Evolutionary conservation across 1,140 invertebrate species (phyloP), one percentile per base, ranked within the genome.

Genomic region (Pemphigus obesinymphae): DNA sequence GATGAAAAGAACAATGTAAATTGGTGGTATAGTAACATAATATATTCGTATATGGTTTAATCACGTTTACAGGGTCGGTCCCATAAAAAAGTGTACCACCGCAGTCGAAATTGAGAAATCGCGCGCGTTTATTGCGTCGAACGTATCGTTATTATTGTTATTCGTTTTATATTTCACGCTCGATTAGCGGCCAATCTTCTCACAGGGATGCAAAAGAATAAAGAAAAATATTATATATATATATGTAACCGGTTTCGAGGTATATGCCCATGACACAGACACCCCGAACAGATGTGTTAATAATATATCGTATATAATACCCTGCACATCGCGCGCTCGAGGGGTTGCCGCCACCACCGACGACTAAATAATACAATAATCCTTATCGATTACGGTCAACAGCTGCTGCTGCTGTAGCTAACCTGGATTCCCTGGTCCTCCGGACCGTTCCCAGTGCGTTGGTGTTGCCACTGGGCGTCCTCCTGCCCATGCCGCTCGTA

Each of bases 401-500:
- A 70, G 82, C 48, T 73, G 82, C 63, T n/a, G n/a, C n/a, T n/a
- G n/a, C n/a, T n/a, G n/a, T n/a, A n/a, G n/a, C n/a, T 55, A 72
- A 72, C 82, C 70, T 82, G 82, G 70, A 73, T 82, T 82, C 70
- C 43, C 66, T 72, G 17, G 70, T 70, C 34, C 66, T 73, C 17
- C 82, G 43, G 13, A 73, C 70, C 11, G 66, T 82, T 43, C 82
- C 76, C 53, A 80, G 53, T 8, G 76, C 76, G 29, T 26, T 40
- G 17, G 76, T 80, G 23, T 75, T 75, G 37, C 76, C 76, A 7
- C 63, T 82, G 34, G 73, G 34, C 31, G 55, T 83, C 34, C 82
- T 83, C 55, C 83, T 80, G 55, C 58, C 82, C 58, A 82, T 68
- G 20, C 70, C 55, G 17, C 68, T 82, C 50, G 70, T 48, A 73